These are phyloP conservation scores for Mastacembelus armatus DNA, from an alignment of 2,797 vertebrate species.

Conservation along the genomic window DNA sequence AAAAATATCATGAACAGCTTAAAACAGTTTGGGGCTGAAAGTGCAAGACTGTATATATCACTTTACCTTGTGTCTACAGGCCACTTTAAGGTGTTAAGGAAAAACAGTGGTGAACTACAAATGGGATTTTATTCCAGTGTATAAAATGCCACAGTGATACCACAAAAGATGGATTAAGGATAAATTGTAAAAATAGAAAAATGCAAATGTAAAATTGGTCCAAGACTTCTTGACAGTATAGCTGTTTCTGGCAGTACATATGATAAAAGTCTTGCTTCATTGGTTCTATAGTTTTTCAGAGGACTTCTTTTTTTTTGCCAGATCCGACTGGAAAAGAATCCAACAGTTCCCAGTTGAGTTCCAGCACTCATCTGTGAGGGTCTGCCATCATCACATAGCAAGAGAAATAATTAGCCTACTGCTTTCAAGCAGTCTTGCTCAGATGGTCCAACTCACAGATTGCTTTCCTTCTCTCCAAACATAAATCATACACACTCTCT, in stretches of 20 bases:
- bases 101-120: background rate
- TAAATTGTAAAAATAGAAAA: constrained; percentile 9
- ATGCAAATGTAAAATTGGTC: constrained; percentile 14
- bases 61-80: too few species aligned
- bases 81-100: too few species aligned
- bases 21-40: too few species aligned
- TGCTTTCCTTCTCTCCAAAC: constrained; percentile 37
- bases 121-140: background rate
- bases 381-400: constrained; percentile 56
- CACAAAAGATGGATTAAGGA: background rate
- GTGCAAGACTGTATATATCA: background rate
- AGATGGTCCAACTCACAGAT: constrained; percentile 50
- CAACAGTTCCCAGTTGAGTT: constrained; percentile 22
- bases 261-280: constrained; percentile 10
- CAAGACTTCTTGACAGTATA: constrained; percentile 3
- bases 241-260: constrained; percentile 7
- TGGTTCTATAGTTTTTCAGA: constrained; percentile 30
- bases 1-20: too few species aligned
- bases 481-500: background rate
- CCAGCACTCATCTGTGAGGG: constrained; percentile 41
- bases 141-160: background rate
- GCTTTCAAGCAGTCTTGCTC: constrained; percentile 38
- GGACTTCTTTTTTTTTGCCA: background rate
- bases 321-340: constrained; percentile 34
- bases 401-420: constrained; percentile 60